Evolutionary conservation across 2,113 vertebrate genomes (phyloP), one percentile per base, ranked within the genome.

Genomic region (Hippocampus zosterae): DNA sequence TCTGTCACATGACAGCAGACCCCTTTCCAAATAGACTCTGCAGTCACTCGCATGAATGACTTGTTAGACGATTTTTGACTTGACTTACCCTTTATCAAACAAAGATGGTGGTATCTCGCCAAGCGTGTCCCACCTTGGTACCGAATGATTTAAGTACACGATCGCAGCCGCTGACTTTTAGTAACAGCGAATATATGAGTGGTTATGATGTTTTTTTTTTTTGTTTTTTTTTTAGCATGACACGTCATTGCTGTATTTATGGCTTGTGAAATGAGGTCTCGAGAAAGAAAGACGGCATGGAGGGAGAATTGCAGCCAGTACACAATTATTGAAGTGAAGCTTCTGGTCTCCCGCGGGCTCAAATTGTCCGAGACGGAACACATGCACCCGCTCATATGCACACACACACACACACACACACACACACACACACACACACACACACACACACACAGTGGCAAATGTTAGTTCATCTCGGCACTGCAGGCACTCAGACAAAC

Each of bases 381-480:
- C 40, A 60, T 65, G 61, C 52, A 82, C 65, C 6, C 62, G 48
- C 63, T 55, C 56, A 65, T 33, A 33, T 33, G 29, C 16, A 48
- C 70, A 57, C 41, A 50, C 60, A 63, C 53, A 50, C 37, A 65
- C 21, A 59, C 72, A 66, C 66, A 53, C 16, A 63, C 65, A 50
- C 42, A 83, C 66, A 53, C 16, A 63, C 65, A 50, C 42, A 83
- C 16, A 48, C 70, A 57, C n/a, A 68, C 65, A 69, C 64, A 72
- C 53, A 50, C 53, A 53, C 63, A 66, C 66, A 53, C 16, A 63
- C 65, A 50, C 42, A 83, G 82, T 78, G 64, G 63, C 23, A 19
- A 37, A 37, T 67, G 56, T 80, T 72, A 72, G 81, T 85, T 87
- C 79, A 87, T 87, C 85, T 84, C 84, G 50, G 46, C 66, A 25